Evolutionary conservation across 2,888 invertebrate species (phyloP).

Genomic region (Caenorhabditis parvicauda): DNA sequence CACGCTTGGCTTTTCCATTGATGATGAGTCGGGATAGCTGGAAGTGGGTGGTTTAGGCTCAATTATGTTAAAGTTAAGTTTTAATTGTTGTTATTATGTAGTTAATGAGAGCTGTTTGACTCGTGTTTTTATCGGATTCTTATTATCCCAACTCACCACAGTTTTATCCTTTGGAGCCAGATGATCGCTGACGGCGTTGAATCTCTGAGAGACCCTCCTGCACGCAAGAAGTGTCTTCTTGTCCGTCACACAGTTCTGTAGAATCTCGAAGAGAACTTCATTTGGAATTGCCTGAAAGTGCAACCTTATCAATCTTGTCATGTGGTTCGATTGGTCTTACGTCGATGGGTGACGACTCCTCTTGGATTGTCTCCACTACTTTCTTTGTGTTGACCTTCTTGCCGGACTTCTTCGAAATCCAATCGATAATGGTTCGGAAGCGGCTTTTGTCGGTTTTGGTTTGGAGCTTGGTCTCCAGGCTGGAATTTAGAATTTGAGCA

Average conservation of each 20-base stretch:
- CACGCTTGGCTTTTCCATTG: slow-evolving; percentile 16
- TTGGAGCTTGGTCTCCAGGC: slow-evolving; percentile 30
- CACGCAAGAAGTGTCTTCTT: slow-evolving; percentile 7
- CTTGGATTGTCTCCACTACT: slow-evolving; percentile 7
- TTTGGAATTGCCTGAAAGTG: slow-evolving; percentile 33
- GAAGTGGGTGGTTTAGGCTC: slow-evolving; percentile 1
- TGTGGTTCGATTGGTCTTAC: slow-evolving; percentile 10
- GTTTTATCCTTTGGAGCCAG: slow-evolving; percentile 10
- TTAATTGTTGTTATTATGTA: not conserved
- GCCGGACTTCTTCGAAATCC: slow-evolving; percentile 19
- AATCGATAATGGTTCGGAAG: slow-evolving; percentile 19
- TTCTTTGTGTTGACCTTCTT: slow-evolving; percentile 6
- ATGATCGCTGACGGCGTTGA: slow-evolving; percentile 20
- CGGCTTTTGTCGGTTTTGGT: slow-evolving; percentile 4
- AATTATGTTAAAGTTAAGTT: not conserved
- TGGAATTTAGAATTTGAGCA: slow-evolving; percentile 6
- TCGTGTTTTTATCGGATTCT: not conserved
- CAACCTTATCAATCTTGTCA: not conserved
- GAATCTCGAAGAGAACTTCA: slow-evolving; percentile 28
- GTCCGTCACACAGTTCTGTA: slow-evolving; percentile 16
- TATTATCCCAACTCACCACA: slow-evolving; percentile 5
- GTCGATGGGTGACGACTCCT: slow-evolving; percentile 16
- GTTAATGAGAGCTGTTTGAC: not conserved
- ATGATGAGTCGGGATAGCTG: slow-evolving; percentile 35
- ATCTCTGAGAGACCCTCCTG: slow-evolving; percentile 24